A percentile compares a stretch with the other conserved stretches of the same genome.
Conservation (phyloP, 2,888 invertebrate species). For the Endotricha flammealis region DNA sequence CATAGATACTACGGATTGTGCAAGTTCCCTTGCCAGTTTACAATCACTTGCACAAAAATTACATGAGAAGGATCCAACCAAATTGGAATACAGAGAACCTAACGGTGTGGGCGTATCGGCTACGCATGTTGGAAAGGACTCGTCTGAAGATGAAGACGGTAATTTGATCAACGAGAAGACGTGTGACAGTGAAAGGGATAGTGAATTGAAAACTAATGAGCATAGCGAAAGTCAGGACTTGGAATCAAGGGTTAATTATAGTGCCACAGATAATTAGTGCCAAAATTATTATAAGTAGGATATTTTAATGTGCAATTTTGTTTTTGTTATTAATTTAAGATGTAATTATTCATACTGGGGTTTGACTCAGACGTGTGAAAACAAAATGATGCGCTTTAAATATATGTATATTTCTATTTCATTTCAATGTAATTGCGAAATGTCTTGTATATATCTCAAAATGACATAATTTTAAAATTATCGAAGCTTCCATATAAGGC, state of each 20-base stretch:
- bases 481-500: conserved; percentile 71
- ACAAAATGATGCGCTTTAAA: conserved; percentile 74
- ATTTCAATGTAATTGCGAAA: conserved; percentile 54
- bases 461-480: conserved; percentile 59
- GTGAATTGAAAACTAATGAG: conserved; percentile 64
- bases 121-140: conserved; percentile 62
- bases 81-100: conserved; percentile 82
- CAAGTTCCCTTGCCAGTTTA: conserved; percentile 93
- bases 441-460: conserved; percentile 67
- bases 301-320: conserved; percentile 75
- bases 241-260: conserved; percentile 71
- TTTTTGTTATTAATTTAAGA: conserved; percentile 67
- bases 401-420: conserved; percentile 52
- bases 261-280: conserved; percentile 82
- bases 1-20: conserved; percentile 97
- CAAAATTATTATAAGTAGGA: conserved; percentile 78
- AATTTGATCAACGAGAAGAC: conserved; percentile 41
- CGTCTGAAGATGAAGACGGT: conserved; percentile 76
- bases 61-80: conserved; percentile 88
- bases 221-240: conserved; percentile 61
- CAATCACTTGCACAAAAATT: conserved; percentile 88
- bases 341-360: conserved; percentile 64
- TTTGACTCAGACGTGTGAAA: conserved; percentile 64
- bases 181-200: conserved; percentile 68
- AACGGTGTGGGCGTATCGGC: conserved; percentile 44